Percentiles rank a stretch among this genome's conserved stretches.
Evolutionary conservation across 1,140 invertebrate species (phyloP).

Genomic region (Ceratitis capitata): DNA sequence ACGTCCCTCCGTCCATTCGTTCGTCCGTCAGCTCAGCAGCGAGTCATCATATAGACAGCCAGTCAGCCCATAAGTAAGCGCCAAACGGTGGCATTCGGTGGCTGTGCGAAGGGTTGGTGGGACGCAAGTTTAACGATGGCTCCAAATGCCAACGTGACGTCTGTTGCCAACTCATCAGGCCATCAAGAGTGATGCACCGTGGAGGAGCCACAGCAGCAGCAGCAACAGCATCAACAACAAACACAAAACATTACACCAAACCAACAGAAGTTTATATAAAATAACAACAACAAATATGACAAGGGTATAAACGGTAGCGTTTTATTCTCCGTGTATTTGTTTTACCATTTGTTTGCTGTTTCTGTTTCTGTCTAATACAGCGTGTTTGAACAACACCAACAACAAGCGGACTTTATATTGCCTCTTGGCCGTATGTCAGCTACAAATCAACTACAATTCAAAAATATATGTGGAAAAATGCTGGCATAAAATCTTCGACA

Average conservation of each 20-base stretch:
- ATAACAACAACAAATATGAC: background rate
- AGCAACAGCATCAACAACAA: background rate
- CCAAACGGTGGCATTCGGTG: background rate
- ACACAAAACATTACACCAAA: no score
- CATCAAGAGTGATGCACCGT: background rate
- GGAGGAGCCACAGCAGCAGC: background rate
- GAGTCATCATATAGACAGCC: no score
- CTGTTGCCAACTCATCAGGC: slow-evolving; percentile 1
- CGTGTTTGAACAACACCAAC: background rate
- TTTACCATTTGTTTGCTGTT: background rate
- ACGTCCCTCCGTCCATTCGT: no score
- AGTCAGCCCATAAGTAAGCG: background rate
- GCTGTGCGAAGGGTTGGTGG: no score
- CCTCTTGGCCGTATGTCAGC: background rate
- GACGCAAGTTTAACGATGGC: no score
- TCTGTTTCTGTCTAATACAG: background rate
- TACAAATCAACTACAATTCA: background rate
- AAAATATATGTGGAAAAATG: background rate
- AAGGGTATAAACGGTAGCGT: background rate
- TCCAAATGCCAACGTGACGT: slow-evolving; percentile 9
- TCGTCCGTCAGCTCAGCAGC: background rate
- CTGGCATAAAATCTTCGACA: slow-evolving; percentile 12
- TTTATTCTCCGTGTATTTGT: background rate
- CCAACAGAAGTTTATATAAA: no score
- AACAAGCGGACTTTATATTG: background rate